A percentile compares a stretch with the other conserved stretches of the same genome.
phyloP scores from a whole-genome alignment of 2,113 vertebrate species.

The Sinocyclocheilus grahami region DNA sequence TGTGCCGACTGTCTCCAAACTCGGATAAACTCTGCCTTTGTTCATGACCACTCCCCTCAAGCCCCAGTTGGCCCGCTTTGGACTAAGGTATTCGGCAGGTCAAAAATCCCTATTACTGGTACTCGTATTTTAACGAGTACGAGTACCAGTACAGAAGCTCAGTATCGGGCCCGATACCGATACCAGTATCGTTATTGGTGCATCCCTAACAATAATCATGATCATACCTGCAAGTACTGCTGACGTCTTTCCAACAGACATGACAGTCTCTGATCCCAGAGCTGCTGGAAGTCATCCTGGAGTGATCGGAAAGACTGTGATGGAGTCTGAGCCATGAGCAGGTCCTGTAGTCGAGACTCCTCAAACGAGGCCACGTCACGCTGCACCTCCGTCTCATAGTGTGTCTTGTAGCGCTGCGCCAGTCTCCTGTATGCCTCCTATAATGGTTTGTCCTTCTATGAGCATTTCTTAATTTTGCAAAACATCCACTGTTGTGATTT shows the following conservation, averaged over 20 bases:
- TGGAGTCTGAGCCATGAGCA: conserved; percentile 52
- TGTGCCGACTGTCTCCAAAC: too few species aligned
- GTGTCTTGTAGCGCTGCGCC: conserved; percentile 36
- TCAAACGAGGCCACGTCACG: conserved; percentile 65
- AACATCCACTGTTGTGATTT: too few species aligned
- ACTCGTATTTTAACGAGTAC: too few species aligned
- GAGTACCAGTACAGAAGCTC: too few species aligned
- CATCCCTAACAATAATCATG: too few species aligned
- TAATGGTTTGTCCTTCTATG: neutral
- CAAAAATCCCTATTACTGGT: too few species aligned
- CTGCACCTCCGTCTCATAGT: conserved; percentile 61
- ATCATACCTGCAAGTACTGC: conserved; percentile 62
- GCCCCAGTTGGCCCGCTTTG: too few species aligned
- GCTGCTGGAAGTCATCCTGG: conserved; percentile 46
- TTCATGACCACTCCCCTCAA: too few species aligned
- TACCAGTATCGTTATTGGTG: too few species aligned
- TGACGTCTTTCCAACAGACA: conserved; percentile 66
- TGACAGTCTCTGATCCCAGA: conserved; percentile 60
- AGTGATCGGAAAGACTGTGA: neutral
- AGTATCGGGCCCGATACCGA: too few species aligned
- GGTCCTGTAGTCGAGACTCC: conserved; percentile 67
- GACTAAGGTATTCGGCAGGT: too few species aligned
- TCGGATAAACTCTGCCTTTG: too few species aligned
- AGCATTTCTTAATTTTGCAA: neutral
- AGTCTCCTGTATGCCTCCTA: conserved; percentile 53